A percentile compares a stretch with the other conserved stretches of the same genome.
These are phyloP conservation scores for Chiridota heheva DNA, from an alignment of 35 echinoderm and acorn worm genomes.

Conservation along the genomic window DNA sequence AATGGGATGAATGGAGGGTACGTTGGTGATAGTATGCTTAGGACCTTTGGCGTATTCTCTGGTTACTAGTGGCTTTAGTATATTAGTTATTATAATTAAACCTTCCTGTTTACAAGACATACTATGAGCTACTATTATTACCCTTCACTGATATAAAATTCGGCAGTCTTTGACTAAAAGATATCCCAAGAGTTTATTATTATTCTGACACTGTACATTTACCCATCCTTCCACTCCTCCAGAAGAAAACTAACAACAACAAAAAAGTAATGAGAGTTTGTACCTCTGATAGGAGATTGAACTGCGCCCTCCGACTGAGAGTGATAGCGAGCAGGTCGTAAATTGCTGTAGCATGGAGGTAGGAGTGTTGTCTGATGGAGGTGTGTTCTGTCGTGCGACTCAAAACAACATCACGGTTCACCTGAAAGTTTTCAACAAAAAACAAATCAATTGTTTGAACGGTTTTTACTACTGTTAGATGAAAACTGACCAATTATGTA, in stretches of 20 bases:
- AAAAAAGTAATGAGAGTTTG: too few species aligned
- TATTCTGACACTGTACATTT: too few species aligned
- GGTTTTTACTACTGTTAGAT: background rate
- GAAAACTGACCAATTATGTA: background rate
- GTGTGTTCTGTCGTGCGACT: constrained; percentile 78
- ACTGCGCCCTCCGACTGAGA: constrained; percentile 77
- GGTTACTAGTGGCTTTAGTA: too few species aligned
- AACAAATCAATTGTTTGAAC: background rate
- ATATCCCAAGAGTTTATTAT: background rate
- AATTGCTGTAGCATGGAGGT: constrained; percentile 79
- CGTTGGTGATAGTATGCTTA: too few species aligned
- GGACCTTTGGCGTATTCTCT: too few species aligned
- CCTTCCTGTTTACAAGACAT: too few species aligned
- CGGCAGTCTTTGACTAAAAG: background rate
- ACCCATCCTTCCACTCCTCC: too few species aligned
- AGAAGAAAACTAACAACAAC: too few species aligned
- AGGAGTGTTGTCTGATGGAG: constrained; percentile 67
- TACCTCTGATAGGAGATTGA: constrained; percentile 83
- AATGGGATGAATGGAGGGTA: too few species aligned
- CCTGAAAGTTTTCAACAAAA: constrained; percentile 31
- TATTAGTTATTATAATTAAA: too few species aligned
- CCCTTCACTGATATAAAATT: background rate
- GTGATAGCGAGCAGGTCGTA: constrained; percentile 91
- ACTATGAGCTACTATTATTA: too few species aligned
- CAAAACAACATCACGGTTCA: constrained; percentile 84